Conservation (phyloP, 2,797 vertebrate species). For the Hylomyscus alleni region DNA sequence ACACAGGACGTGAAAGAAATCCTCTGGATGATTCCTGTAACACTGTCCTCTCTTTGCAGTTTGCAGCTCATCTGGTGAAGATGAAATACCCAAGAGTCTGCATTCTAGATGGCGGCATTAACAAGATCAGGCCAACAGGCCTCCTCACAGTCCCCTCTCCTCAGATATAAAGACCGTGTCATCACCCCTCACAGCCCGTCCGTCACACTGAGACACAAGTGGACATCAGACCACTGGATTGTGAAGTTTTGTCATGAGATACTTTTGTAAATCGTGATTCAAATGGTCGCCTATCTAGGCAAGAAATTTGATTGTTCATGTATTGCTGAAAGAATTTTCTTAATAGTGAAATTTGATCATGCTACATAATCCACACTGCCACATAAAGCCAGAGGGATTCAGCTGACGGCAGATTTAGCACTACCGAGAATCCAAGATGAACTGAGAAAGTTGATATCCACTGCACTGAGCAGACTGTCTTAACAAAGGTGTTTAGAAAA, state of each 20-base stretch:
- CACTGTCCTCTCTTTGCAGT: constrained; percentile 88
- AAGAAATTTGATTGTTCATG: constrained; percentile 66
- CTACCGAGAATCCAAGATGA: constrained; percentile 61
- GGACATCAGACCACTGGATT: constrained; percentile 19
- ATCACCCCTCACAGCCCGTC: not conserved
- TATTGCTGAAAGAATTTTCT: constrained; percentile 74
- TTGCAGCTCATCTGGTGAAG: constrained; percentile 96
- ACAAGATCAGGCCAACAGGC: constrained; percentile 97
- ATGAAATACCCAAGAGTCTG: constrained; percentile 95
- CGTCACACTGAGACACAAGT: not conserved
- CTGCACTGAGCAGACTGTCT: constrained; percentile 53
- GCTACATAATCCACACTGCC: not conserved
- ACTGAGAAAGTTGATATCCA: constrained; percentile 24
- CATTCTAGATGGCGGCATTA: constrained; percentile 97
- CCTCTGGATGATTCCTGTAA: constrained; percentile 6
- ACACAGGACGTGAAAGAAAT: not conserved
- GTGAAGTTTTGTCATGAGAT: constrained; percentile 33
- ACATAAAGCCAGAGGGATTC: constrained; percentile 57
- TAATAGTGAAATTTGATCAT: constrained; percentile 64
- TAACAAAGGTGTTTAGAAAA: constrained; percentile 68
- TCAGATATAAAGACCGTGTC: constrained; percentile 92
- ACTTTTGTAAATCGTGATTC: constrained; percentile 32
- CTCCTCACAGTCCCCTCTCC: constrained; percentile 97
- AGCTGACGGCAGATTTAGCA: constrained; percentile 62
- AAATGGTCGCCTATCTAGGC: constrained; percentile 17